phyloP scores from a whole-genome alignment of 2,113 vertebrate species.

The Marmota flaviventris region DNA sequence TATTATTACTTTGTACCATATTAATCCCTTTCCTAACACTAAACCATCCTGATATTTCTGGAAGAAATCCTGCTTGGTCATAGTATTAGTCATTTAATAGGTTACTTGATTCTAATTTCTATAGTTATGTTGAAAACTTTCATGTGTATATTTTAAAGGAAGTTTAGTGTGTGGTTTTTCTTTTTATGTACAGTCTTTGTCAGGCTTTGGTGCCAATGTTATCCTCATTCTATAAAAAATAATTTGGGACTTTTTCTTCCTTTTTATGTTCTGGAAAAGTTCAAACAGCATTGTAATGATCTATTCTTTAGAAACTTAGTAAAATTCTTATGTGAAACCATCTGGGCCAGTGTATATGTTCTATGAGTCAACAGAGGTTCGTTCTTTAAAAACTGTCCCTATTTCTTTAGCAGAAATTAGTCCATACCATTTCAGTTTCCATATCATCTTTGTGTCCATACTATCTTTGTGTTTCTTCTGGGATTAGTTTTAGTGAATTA shows the following conservation, averaged over 20 bases:
- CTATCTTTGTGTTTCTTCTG: not conserved
- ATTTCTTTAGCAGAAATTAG: slow-evolving; percentile 19
- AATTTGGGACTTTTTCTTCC: not conserved
- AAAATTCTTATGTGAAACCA: not conserved
- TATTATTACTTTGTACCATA: not conserved
- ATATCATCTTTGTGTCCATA: no score
- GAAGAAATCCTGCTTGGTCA: not conserved
- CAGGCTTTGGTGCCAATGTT: not conserved
- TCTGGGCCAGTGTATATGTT: not conserved
- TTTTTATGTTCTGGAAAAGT: not conserved
- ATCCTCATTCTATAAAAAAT: slow-evolving; percentile 30
- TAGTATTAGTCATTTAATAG: not conserved
- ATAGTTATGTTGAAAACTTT: slow-evolving; percentile 20
- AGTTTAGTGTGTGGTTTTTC: not conserved
- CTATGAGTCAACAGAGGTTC: not conserved
- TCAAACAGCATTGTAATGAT: not conserved
- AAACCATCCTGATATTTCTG: not conserved
- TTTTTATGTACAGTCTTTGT: not conserved
- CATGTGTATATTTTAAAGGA: not conserved
- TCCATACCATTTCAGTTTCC: not conserved
- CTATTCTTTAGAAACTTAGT: not conserved
- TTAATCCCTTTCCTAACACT: not conserved
- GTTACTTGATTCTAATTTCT: not conserved
- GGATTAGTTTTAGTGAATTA: not conserved
- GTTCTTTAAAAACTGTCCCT: not conserved